Evolutionary conservation across 2,113 vertebrate genomes (phyloP).

Genomic region (Orthonyx spaldingii): DNA sequence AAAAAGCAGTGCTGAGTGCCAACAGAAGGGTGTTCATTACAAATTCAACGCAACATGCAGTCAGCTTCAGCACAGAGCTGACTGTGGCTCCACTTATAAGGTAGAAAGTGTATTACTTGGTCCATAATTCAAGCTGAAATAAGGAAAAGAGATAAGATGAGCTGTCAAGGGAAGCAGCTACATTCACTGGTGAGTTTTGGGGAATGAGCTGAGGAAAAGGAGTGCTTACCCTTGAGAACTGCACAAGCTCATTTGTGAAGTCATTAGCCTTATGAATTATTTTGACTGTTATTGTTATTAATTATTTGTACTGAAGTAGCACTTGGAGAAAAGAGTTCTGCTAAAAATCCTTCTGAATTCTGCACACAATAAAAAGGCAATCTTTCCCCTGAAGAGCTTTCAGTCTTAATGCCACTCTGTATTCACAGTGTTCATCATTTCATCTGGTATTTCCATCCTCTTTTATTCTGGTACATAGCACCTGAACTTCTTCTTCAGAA

Average conservation of each 20-base stretch:
- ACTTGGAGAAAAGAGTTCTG: neutral
- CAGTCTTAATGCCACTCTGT: neutral
- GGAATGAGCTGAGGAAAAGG: neutral
- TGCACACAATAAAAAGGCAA: neutral
- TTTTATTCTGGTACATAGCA: neutral
- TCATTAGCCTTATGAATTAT: constrained; percentile 25
- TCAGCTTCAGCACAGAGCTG: neutral
- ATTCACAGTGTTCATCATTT: neutral
- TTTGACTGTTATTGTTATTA: constrained; percentile 39
- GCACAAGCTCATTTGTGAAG: constrained; percentile 10
- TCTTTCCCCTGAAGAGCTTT: neutral
- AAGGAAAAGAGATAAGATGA: neutral
- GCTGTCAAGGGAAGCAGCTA: neutral
- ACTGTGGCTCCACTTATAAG: neutral
- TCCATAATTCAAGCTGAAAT: constrained; percentile 30
- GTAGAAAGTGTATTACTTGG: constrained; percentile 12
- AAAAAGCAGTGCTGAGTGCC: neutral
- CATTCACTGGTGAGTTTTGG: neutral
- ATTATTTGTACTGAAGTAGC: constrained; percentile 49
- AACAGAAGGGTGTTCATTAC: neutral
- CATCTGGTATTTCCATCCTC: neutral
- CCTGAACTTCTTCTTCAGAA: neutral
- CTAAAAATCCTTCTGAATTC: neutral
- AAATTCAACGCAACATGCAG: neutral
- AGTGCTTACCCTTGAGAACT: constrained; percentile 16